Conservation (phyloP, 1,140 invertebrate genomes). For the Drosophila grimshawi region DNA sequence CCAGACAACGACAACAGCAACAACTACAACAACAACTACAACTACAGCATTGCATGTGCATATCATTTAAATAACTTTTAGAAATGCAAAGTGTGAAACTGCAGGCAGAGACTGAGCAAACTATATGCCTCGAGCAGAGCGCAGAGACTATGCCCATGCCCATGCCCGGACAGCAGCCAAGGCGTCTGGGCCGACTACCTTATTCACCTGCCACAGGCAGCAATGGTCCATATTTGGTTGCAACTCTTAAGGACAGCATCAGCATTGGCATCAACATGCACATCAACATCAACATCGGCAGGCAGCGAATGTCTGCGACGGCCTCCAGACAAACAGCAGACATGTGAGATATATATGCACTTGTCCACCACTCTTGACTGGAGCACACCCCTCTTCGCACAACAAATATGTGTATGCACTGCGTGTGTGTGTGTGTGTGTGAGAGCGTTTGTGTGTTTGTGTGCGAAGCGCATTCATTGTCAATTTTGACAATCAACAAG, state of each 20-base stretch:
- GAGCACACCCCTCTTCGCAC: neutral
- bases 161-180: constrained; percentile 43
- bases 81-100: constrained; percentile 76
- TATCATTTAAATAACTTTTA: constrained; percentile 77
- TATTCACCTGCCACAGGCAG: constrained; percentile 57
- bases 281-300: constrained; percentile 22
- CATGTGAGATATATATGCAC: constrained; percentile 66
- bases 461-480: constrained; percentile 75
- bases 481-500: constrained; percentile 84
- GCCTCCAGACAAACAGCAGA: constrained; percentile 80
- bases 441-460: too few relatives aligned
- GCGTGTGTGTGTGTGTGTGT: too few relatives aligned
- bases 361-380: constrained; percentile 60
- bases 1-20: constrained; percentile 52
- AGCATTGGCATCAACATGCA: constrained; percentile 48
- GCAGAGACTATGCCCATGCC: constrained; percentile 14
- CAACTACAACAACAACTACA: constrained; percentile 19
- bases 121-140: constrained; percentile 9
- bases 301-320: constrained; percentile 55
- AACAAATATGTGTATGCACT: neutral
- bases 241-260: constrained; percentile 58
- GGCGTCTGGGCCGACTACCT: constrained; percentile 48
- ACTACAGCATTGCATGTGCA: constrained; percentile 61
- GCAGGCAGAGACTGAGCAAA: constrained; percentile 32
- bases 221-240: constrained; percentile 78